Evolutionary conservation across 2,888 invertebrate species (phyloP).

Genomic region (Rhagophthalmus giganteus): DNA sequence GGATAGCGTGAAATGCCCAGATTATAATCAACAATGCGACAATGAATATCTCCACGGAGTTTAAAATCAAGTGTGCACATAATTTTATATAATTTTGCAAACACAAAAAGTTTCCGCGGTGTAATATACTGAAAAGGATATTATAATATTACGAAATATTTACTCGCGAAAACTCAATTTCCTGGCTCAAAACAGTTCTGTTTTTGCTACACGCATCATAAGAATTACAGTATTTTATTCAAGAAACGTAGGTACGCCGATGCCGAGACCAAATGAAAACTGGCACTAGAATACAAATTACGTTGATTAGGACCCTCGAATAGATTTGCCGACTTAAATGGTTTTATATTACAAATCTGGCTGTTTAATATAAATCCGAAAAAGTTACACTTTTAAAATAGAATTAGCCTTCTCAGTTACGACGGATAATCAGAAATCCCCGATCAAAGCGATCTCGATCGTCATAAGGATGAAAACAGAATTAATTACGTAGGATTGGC

Average conservation of each 20-base stretch:
- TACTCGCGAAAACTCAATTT: conserved; percentile 18
- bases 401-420: conserved; percentile 3
- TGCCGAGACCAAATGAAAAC: conserved; percentile 37
- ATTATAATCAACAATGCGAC: too few species aligned
- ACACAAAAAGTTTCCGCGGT: conserved; percentile 11
- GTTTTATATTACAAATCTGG: conserved; percentile 28
- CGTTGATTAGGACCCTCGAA: conserved; percentile 33
- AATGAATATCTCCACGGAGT: too few species aligned
- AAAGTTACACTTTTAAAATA: conserved; percentile 19
- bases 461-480: conserved; percentile 29
- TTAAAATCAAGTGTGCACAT: conserved; percentile 4
- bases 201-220: conserved; percentile 25
- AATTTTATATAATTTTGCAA: background rate
- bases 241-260: conserved; percentile 33
- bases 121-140: conserved; percentile 17
- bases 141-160: conserved; percentile 21
- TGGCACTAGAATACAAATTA: conserved; percentile 35
- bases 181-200: conserved; percentile 15
- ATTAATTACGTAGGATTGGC: conserved; percentile 33
- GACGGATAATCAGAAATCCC: conserved; percentile 5
- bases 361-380: conserved; percentile 21
- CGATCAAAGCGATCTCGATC: conserved; percentile 11
- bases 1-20: too few species aligned
- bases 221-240: conserved; percentile 34
- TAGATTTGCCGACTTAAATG: conserved; percentile 25